These are phyloP conservation scores for Caenorhabditis sinica DNA, from an alignment of 2,888 invertebrate genomes.

Conservation along the genomic window DNA sequence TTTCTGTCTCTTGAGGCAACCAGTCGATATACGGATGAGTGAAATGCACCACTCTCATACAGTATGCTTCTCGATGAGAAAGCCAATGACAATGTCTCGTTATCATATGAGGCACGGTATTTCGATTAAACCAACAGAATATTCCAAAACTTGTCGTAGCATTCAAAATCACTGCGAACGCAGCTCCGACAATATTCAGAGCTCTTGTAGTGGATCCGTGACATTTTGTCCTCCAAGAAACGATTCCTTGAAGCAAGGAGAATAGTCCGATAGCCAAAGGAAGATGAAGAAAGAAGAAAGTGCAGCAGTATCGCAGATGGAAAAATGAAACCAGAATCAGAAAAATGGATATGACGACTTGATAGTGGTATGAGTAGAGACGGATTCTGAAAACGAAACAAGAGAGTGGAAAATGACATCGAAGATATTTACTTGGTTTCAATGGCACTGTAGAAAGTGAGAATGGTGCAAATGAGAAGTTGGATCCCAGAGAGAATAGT, in stretches of 20 bases:
- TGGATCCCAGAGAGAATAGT: slow-evolving; percentile 70
- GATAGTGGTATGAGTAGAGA: slow-evolving; percentile 74
- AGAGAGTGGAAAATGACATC: background rate
- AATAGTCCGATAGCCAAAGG: slow-evolving; percentile 70
- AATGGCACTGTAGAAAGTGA: slow-evolving; percentile 73
- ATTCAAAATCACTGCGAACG: slow-evolving; percentile 64
- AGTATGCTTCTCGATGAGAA: slow-evolving; percentile 65
- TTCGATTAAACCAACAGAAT: slow-evolving; percentile 71
- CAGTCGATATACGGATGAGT: slow-evolving; percentile 76
- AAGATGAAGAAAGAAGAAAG: slow-evolving; percentile 73
- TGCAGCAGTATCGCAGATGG: slow-evolving; percentile 73
- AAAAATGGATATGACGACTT: slow-evolving; percentile 69
- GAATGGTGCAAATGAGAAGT: slow-evolving; percentile 68
- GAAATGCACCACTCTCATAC: slow-evolving; percentile 72
- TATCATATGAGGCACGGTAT: slow-evolving; percentile 66
- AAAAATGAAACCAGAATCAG: slow-evolving; percentile 66
- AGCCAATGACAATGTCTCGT: slow-evolving; percentile 75
- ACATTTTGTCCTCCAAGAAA: slow-evolving; percentile 68
- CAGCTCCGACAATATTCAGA: slow-evolving; percentile 72
- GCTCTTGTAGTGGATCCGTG: slow-evolving; percentile 68
- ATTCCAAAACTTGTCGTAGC: slow-evolving; percentile 69
- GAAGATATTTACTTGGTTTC: slow-evolving; percentile 71
- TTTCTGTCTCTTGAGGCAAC: slow-evolving; percentile 71
- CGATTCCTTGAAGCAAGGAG: slow-evolving; percentile 68
- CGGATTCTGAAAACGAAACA: slow-evolving; percentile 68